Evolutionary conservation across 2,888 invertebrate genomes (phyloP), one percentile per base, ranked within the genome.

Genomic region (Fragum fragum): DNA sequence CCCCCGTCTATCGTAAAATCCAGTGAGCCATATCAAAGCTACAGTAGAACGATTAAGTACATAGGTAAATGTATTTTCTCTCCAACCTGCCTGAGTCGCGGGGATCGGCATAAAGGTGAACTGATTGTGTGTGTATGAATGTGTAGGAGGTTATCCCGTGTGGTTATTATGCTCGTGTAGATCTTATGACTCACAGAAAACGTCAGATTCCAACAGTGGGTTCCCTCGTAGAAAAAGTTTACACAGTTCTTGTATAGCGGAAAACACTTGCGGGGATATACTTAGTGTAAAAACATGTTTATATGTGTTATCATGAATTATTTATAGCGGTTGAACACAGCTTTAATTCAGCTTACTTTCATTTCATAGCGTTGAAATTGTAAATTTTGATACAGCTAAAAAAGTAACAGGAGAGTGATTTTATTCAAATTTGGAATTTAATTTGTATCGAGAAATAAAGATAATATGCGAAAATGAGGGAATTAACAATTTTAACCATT

Each of bases 11-110:
- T 36, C 32, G 32, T 36, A 36, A 36, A 36, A 36, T 36, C 59
- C 23, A 59, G 21, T 26, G 59, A 59, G 59, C 32, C 63, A 36
- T 36, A 36, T 28, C 63, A 36, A 63, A 63, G 32, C 63, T 63
- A 21, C 63, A 36, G 36, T 63, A 36, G 63, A 63, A n/a, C 63
- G 63, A 63, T 63, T 63, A 63, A 63, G 63, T 63, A 63, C 63
- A 63, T 63, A 32, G 63, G 63, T 63, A 63, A 63, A 21, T n/a
- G 63, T 63, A 63, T 32, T 63, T 63, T 63, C 63, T 59, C 28
- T 28, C 18, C 63, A 63, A 63, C 63, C 63, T 63, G 63, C 32
- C 63, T 63, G 36, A 63, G 57, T 23, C 6, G 53, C 6, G 32
- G 36, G 63, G 36, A 28, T 32, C 18, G 23, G 63, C 23, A 28